Conservation (phyloP, 2,113 vertebrate species). For the Phrynosoma platyrhinos region DNA sequence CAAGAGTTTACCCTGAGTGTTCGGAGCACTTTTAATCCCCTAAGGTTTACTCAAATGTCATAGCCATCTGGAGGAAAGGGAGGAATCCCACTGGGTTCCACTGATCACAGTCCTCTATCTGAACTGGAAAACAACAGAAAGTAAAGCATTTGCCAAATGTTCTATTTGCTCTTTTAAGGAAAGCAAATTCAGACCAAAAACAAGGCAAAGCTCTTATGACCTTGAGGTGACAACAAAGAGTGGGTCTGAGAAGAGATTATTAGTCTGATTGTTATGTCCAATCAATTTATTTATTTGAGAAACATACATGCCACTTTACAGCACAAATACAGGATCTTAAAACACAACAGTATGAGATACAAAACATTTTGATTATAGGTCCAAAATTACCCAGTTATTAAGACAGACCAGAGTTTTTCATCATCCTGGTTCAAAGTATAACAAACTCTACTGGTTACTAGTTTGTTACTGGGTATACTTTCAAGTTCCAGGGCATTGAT, state of each 20-base stretch:
- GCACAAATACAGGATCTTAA: background rate
- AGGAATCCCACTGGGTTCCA: slow-evolving; percentile 74
- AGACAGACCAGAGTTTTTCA: background rate
- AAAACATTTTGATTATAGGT: background rate
- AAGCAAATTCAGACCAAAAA: slow-evolving; percentile 30
- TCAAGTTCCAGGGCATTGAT: background rate
- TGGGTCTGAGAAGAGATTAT: background rate
- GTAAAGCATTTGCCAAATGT: slow-evolving; percentile 64
- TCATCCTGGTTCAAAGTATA: background rate
- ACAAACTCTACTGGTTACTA: background rate
- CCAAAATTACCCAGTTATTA: background rate
- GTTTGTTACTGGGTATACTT: background rate
- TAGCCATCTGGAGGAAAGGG: slow-evolving; percentile 80
- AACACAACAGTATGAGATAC: background rate
- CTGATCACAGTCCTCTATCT: slow-evolving; percentile 77
- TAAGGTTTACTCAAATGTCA: slow-evolving; percentile 83
- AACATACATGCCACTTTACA: background rate
- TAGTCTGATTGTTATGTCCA: background rate
- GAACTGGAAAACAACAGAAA: slow-evolving; percentile 65
- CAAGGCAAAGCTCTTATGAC: background rate
- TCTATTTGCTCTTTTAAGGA: slow-evolving; percentile 57
- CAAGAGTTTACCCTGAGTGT: slow-evolving; percentile 75
- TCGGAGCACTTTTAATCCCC: slow-evolving; percentile 81
- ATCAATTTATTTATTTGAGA: background rate
- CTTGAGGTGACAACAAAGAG: background rate